Evolutionary conservation across 2,888 invertebrate species (phyloP).

Genomic region (Boloria selene): DNA sequence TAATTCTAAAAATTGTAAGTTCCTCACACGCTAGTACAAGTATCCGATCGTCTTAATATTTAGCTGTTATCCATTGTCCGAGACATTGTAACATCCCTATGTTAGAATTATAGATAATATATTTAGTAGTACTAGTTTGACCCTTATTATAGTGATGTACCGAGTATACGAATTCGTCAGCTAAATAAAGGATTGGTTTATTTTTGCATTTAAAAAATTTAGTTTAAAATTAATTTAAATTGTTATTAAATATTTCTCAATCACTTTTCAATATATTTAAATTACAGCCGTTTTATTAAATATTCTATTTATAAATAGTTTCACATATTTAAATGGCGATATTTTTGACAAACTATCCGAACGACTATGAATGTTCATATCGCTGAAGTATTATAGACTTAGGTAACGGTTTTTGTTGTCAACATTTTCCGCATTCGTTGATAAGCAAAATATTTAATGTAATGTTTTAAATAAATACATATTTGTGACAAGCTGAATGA

Average conservation of each 20-base stretch:
- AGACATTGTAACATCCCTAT: constrained; percentile 13
- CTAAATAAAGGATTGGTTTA: no score
- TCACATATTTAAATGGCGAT: constrained; percentile 1
- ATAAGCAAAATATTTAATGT: constrained; percentile 68
- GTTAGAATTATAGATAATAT: not conserved
- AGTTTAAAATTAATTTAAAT: no score
- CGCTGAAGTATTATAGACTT: constrained; percentile 69
- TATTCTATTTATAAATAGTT: not conserved
- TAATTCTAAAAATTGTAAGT: constrained; percentile 69
- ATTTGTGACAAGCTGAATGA: constrained; percentile 73
- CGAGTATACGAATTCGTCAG: constrained; percentile 2
- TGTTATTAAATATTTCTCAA: no score
- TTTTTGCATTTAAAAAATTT: no score
- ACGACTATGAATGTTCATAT: constrained; percentile 59
- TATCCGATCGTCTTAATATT: constrained; percentile 45
- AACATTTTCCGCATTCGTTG: constrained; percentile 69
- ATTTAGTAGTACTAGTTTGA: constrained; percentile 2
- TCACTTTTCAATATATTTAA: no score
- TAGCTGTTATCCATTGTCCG: constrained; percentile 18
- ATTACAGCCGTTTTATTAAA: no score
- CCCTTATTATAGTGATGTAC: constrained; percentile 11
- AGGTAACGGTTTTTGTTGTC: constrained; percentile 72
- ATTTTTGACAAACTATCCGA: not conserved
- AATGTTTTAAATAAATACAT: constrained; percentile 78
- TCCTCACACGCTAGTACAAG: constrained; percentile 46